phyloP scores from a whole-genome alignment of 2,888 invertebrate genomes.

The Tortricodes alternella region DNA sequence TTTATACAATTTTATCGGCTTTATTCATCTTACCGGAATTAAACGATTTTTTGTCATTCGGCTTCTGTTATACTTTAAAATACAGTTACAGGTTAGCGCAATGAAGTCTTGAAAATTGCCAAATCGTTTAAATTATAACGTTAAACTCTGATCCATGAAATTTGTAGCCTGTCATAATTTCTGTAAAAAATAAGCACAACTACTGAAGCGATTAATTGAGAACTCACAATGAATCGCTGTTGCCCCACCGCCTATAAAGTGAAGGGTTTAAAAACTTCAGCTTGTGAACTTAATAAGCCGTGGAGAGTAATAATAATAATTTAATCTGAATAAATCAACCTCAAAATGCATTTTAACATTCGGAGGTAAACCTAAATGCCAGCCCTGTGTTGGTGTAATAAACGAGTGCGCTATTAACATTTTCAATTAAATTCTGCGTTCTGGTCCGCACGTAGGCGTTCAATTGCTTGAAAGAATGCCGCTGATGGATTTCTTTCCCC shows the following conservation, averaged over 20 bases:
- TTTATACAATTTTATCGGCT: neutral
- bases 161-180: slow-evolving; percentile 65
- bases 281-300: neutral
- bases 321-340: neutral
- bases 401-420: slow-evolving; percentile 17
- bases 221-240: slow-evolving; percentile 72
- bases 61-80: neutral
- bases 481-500: slow-evolving; percentile 42
- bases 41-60: neutral
- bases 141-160: slow-evolving; percentile 69
- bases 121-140: slow-evolving; percentile 61
- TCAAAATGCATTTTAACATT: neutral
- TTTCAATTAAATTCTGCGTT: slow-evolving; percentile 24
- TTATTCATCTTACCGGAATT: neutral
- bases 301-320: no score
- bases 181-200: slow-evolving; percentile 76
- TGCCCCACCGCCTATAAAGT: slow-evolving; percentile 50
- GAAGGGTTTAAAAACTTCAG: neutral
- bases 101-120: slow-evolving; percentile 10
- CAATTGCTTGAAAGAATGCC: slow-evolving; percentile 34
- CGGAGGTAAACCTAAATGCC: slow-evolving; percentile 3
- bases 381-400: slow-evolving; percentile 12
- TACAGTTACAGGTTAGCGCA: slow-evolving; percentile 7
- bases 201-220: slow-evolving; percentile 77
- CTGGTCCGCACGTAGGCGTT: slow-evolving; percentile 18